Evolutionary conservation across 2,113 vertebrate genomes (phyloP).

Genomic region (Limanda limanda): DNA sequence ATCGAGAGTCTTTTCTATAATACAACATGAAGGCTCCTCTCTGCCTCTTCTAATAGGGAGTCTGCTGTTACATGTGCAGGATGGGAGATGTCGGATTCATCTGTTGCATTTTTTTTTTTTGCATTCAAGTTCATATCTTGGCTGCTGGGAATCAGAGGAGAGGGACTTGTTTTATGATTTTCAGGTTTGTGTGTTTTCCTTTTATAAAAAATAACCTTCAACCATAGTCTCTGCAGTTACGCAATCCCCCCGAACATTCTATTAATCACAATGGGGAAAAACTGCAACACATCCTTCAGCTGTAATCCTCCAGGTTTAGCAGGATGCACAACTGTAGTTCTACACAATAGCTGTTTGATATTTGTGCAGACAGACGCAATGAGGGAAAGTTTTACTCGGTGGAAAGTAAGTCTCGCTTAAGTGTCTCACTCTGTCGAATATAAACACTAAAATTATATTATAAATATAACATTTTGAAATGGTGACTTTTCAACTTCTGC

Average conservation of each 20-base stretch:
- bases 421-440: no score
- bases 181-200: not conserved
- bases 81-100: conserved; percentile 6
- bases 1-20: conserved; percentile 15
- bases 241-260: not conserved
- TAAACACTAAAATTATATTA: no score
- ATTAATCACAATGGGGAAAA: not conserved
- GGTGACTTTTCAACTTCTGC: no score
- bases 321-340: no score
- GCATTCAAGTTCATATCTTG: conserved; percentile 8
- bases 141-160: not conserved
- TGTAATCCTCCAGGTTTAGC: no score
- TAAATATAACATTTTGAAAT: no score
- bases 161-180: not conserved
- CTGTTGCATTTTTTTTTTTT: not conserved
- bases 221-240: not conserved
- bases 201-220: not conserved
- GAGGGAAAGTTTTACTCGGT: no score
- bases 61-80: conserved; percentile 5
- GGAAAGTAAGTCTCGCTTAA: no score
- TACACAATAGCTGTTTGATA: no score
- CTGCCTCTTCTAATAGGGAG: conserved; percentile 8
- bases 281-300: not conserved
- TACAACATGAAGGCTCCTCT: conserved; percentile 13
- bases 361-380: no score